Evolutionary conservation across 2,113 vertebrate species (phyloP), one percentile per base, ranked within the genome.

Genomic region (Syngnathus typhle): DNA sequence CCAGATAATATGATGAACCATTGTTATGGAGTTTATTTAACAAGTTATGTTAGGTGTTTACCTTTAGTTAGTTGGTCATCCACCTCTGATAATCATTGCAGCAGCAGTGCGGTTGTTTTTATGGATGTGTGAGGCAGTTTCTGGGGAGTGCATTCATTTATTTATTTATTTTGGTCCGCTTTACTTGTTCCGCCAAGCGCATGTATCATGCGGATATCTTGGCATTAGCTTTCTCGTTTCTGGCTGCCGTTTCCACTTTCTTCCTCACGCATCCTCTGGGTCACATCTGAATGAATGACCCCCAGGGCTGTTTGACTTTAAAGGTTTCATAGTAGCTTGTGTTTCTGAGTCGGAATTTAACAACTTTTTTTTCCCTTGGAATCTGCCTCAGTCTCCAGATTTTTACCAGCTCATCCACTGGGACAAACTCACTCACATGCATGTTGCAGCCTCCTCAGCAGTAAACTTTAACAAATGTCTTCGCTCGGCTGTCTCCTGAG

Each of bases 401-500:
- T 60, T 64, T 69, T 39, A 4, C 68, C 65, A 68, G 46, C n/a
- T 66, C 59, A 7, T 6, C 0, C 39, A 68, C 51, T 21, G 46
- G 58, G 70, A 62, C 60, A 59, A 41, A 38, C 55, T 52, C 72
- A 58, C 71, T 52, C 70, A 64, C 60, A 54, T 47, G 54, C 65
- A 71, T 58, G 56, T 55, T 60, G 67, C 60, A 71, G 79, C 82
- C 68, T 77, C 68, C 71, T 82, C 78, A 82, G 80, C 73, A 80
- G 62, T 79, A 78, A 80, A 85, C 73, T 83, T 84, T 78, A 71
- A 71, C 72, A 75, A 70, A 80, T 71, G 71, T 73, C 69, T 73
- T 71, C 55, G 37, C 76, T 71, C 69, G 27, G 47, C 64, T 39
- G 43, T 73, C 79, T 82, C 75, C 23, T 16, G 68, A 77, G 77